Conservation (phyloP, 2,888 invertebrate genomes). For the Lordiphosa fenestrarum region DNA sequence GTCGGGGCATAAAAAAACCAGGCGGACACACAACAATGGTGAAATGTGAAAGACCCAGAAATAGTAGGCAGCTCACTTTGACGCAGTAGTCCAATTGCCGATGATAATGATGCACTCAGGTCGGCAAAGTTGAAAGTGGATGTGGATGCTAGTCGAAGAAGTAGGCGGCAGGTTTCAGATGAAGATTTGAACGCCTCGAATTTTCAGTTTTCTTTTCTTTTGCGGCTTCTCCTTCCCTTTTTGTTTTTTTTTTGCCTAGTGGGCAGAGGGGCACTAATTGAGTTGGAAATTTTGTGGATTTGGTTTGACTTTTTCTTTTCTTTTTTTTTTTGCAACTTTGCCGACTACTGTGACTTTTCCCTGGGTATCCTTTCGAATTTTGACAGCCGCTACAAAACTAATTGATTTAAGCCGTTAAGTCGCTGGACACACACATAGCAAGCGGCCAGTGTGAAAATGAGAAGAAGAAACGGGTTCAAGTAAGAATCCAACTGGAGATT, state of each 20-base stretch:
- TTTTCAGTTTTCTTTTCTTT: constrained; percentile 48
- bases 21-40: constrained; percentile 3
- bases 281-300: constrained; percentile 67
- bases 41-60: constrained; percentile 17
- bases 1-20: constrained; percentile 31
- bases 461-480: too few relatives aligned
- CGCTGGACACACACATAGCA: constrained; percentile 46
- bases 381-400: constrained; percentile 80
- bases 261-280: constrained; percentile 70
- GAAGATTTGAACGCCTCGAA: constrained; percentile 73
- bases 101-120: constrained; percentile 76
- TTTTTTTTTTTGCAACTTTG: constrained; percentile 45
- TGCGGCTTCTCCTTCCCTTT: constrained; percentile 28
- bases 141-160: constrained; percentile 35
- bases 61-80: constrained; percentile 64
- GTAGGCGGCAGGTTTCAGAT: constrained; percentile 52
- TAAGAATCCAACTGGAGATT: too few relatives aligned
- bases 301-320: constrained; percentile 40
- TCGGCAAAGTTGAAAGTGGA: constrained; percentile 74
- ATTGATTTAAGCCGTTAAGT: constrained; percentile 78
- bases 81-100: constrained; percentile 77
- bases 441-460: too few relatives aligned
- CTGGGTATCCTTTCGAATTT: constrained; percentile 56
- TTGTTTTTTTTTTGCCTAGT: constrained; percentile 11
- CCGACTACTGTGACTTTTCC: constrained; percentile 28